Base-by-base conservation (phyloP, 2,888 invertebrate species). In the Drosophila testacea region DNA sequence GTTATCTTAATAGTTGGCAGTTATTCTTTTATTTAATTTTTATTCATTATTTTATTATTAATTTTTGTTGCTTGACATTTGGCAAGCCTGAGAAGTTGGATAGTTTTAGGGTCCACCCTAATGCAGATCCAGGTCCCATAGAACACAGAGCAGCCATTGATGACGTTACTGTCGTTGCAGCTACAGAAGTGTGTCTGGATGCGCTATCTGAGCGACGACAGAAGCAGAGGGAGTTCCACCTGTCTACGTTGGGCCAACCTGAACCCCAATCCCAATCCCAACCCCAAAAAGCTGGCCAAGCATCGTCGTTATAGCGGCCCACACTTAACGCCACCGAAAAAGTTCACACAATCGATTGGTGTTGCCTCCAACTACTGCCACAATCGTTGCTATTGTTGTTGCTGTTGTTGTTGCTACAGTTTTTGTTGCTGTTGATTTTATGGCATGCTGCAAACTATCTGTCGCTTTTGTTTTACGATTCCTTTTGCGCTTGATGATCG, bases 391-490 rank as follows among this genome's bases (percentile, higher is more conserved):
- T 50, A n/a, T 16, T 44, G 54, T 44, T 39, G 47, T 30, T 41
- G 41, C 1, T 22, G 22, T 22, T 9, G 22, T 61, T 27, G 62
- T 47, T 68, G 50, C 47, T 65, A 22, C 22, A 0, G 61, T 52
- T 77, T 69, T 60, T 67, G 64, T 57, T 76, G 70, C 34, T 80
- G 73, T 73, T 73, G 79, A 73, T 80, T 80, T 76, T 77, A 80
- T 79, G 74, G 81, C 71, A 70, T 72, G 77, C 76, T 81, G 83
- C 79, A 83, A 86, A 84, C 86, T 84, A 83, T 84, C 84, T 86
- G 84, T 84, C 86, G 86, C 86, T 82, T 86, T 85, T 85, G 84
- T 85, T 85, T 85, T 86, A 85, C 84, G 84, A 86, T 85, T 85
- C 82, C 86, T 85, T 86, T 86, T 84, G 83, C 70, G 69, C 81